phyloP scores from a whole-genome alignment of 2,113 vertebrate species.

The Sporophila hypoxantha region DNA sequence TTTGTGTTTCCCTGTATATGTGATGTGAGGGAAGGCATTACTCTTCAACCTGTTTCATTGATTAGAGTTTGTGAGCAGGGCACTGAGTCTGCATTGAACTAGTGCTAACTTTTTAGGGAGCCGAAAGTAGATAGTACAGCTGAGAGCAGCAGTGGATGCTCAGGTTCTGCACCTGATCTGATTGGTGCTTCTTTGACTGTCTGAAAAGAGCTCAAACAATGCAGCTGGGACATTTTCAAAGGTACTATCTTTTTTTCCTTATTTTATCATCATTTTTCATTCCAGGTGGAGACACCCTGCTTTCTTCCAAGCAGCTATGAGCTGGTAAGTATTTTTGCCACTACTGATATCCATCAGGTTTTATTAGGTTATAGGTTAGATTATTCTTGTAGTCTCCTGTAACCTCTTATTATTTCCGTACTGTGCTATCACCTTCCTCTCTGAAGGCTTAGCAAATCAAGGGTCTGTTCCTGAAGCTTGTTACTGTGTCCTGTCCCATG shows the following conservation, averaged over 20 bases:
- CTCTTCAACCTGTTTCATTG: neutral
- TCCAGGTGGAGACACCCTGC: slow-evolving; percentile 44
- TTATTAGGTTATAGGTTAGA: neutral
- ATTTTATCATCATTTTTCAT: neutral
- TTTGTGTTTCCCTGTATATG: neutral
- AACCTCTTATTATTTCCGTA: neutral
- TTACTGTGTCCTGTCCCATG: neutral
- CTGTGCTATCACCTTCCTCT: neutral
- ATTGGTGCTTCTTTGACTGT: neutral
- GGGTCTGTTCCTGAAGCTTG: neutral
- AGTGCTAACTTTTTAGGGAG: neutral
- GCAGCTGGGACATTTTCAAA: neutral
- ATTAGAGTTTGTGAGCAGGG: neutral
- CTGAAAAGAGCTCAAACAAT: neutral
- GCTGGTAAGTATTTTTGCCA: slow-evolving; percentile 11
- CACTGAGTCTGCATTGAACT: neutral
- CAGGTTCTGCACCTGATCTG: neutral
- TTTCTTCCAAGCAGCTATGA: slow-evolving; percentile 15
- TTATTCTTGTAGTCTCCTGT: neutral
- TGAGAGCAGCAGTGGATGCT: neutral
- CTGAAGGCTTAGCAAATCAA: neutral
- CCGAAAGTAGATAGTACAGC: neutral
- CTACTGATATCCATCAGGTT: neutral
- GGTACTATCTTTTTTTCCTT: neutral
- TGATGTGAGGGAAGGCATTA: neutral